Percentiles rank a stretch among this genome's conserved stretches.
Evolutionary conservation across 1,140 invertebrate species (phyloP).

Genomic region (Dolichoris vasculosae): DNA sequence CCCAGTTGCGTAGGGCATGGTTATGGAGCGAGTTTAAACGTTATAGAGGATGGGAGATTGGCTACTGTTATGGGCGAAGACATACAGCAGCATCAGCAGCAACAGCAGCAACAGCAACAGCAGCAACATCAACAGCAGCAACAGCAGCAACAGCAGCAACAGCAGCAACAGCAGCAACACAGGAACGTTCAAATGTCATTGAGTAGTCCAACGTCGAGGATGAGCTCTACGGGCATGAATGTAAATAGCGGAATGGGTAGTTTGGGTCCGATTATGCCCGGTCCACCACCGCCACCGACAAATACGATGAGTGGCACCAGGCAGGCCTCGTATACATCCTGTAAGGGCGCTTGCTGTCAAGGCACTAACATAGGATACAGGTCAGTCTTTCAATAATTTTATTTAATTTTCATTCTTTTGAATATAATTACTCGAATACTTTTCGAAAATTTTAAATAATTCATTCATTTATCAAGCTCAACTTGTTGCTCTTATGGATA

Average conservation of each 20-base stretch:
- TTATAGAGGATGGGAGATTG: slow-evolving; percentile 27
- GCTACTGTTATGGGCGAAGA: slow-evolving; percentile 13
- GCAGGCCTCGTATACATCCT: slow-evolving; percentile 60
- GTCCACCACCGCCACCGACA: slow-evolving; percentile 42
- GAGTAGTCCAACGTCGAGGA: slow-evolving; percentile 45
- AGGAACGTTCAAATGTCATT: slow-evolving; percentile 34
- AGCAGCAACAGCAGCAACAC: slow-evolving; percentile 36
- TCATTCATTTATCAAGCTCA: no score
- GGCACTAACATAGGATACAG: slow-evolving; percentile 61
- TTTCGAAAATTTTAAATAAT: no score
- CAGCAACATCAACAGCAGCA: no score
- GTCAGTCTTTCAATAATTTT: slow-evolving; percentile 1
- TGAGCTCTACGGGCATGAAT: neutral
- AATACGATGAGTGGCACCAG: slow-evolving; percentile 43
- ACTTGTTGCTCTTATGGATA: no score
- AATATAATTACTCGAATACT: no score
- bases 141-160: slow-evolving; percentile 40
- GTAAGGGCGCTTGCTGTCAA: slow-evolving; percentile 69
- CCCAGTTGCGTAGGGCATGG: neutral
- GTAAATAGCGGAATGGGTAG: slow-evolving; percentile 23
- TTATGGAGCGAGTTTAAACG: neutral
- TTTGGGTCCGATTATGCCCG: slow-evolving; percentile 44
- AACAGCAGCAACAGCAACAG: slow-evolving; percentile 45
- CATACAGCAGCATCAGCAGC: slow-evolving; percentile 44
- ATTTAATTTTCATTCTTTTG: neutral